These are phyloP conservation scores for Elanoides forficatus DNA, from an alignment of 2,113 vertebrate genomes.

Conservation along the genomic window DNA sequence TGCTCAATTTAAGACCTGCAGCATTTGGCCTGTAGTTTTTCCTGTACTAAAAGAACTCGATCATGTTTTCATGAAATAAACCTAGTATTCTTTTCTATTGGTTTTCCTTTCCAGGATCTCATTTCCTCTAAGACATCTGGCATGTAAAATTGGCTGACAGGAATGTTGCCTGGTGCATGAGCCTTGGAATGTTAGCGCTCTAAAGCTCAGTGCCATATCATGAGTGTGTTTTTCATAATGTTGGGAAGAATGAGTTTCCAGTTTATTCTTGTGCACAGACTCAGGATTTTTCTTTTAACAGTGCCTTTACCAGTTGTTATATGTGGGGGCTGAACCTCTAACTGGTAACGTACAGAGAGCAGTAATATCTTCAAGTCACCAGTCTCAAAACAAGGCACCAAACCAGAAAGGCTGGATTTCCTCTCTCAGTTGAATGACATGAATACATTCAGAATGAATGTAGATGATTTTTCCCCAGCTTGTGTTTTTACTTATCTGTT, in stretches of 20 bases:
- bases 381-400: background rate
- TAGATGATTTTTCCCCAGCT: background rate
- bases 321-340: background rate
- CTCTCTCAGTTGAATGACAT: background rate
- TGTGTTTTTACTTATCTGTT: background rate
- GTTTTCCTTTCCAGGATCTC: background rate
- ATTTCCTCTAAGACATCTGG: conserved; percentile 37
- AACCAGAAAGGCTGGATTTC: background rate
- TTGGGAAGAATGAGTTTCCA: conserved; percentile 62
- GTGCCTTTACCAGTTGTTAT: background rate
- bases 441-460: background rate
- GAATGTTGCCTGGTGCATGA: conserved; percentile 29
- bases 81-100: background rate
- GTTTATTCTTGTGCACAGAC: conserved; percentile 55
- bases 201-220: conserved; percentile 52
- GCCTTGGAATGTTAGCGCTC: conserved; percentile 34
- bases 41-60: background rate
- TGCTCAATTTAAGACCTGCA: background rate
- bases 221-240: conserved; percentile 65
- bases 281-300: background rate
- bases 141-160: background rate
- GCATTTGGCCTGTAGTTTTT: background rate
- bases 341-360: background rate
- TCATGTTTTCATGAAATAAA: conserved; percentile 18
- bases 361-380: background rate